Conservation (phyloP, 1,140 invertebrate genomes). For the Paraescarpia echinospica region DNA sequence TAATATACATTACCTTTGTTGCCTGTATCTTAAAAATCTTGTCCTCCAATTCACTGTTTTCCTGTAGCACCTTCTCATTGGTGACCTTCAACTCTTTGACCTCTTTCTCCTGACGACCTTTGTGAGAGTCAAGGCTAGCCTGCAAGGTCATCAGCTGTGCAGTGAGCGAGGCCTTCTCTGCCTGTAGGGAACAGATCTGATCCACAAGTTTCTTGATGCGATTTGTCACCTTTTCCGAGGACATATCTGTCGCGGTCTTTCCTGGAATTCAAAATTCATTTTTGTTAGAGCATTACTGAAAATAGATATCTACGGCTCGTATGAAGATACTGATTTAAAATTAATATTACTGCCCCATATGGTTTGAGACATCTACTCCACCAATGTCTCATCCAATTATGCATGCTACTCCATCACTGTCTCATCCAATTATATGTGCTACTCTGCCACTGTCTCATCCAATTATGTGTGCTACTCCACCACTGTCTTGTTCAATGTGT, state of each 20-base stretch:
- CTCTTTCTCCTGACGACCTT: constrained; percentile 53
- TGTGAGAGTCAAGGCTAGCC: constrained; percentile 46
- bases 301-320: no score
- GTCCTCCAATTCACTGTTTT: constrained; percentile 44
- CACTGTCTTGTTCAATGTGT: no score
- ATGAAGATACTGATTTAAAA: no score
- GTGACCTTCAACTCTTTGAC: constrained; percentile 32
- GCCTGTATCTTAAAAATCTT: constrained; percentile 52
- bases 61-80: constrained; percentile 33
- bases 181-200: constrained; percentile 40
- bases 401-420: no score
- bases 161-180: constrained; percentile 43
- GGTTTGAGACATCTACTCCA: no score
- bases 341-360: no score
- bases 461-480: no score
- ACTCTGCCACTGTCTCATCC: no score
- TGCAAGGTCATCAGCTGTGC: constrained; percentile 51
- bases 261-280: background rate
- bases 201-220: constrained; percentile 33
- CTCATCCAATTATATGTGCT: no score
- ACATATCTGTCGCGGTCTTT: background rate
- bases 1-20: constrained; percentile 39
- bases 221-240: background rate
- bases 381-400: no score
- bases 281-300: no score